A percentile compares a stretch with the other conserved stretches of the same genome.
Evolutionary conservation across 2,888 invertebrate species (phyloP).

Genomic region (Ariolimax columbianus): DNA sequence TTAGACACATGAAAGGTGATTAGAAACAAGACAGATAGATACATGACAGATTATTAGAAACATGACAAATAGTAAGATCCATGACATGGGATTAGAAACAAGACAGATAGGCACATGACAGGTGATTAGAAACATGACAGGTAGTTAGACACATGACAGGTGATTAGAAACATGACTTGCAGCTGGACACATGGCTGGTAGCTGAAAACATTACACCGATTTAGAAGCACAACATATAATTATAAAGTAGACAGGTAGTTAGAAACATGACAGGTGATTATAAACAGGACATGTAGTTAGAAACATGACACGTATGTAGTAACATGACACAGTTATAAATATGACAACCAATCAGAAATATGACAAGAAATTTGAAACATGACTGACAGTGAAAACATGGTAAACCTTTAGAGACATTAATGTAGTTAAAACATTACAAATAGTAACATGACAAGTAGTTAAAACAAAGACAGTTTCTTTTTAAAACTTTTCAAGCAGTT

Average conservation of each 20-base stretch:
- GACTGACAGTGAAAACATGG: no score
- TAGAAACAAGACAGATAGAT: no score
- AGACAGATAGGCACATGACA: neutral
- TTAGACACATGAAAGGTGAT: no score
- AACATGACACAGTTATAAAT: neutral
- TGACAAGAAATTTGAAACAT: neutral
- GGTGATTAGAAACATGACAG: neutral
- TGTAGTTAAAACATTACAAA: no score
- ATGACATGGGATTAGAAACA: no score
- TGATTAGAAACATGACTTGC: neutral
- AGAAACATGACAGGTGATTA: neutral
- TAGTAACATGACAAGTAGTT: no score
- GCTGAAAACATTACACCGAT: neutral
- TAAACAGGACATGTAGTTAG: neutral
- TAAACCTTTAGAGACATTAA: no score
- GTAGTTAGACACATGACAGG: neutral
- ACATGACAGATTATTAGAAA: no score
- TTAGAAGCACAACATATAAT: neutral
- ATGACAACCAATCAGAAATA: neutral
- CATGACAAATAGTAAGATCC: no score
- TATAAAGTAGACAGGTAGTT: neutral
- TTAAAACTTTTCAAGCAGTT: neutral
- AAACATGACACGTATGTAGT: neutral
- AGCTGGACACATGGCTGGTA: no score
- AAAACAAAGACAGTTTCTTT: no score